Evolutionary conservation across 1,140 invertebrate genomes (phyloP).

Genomic region (Drosophila nannoptera): DNA sequence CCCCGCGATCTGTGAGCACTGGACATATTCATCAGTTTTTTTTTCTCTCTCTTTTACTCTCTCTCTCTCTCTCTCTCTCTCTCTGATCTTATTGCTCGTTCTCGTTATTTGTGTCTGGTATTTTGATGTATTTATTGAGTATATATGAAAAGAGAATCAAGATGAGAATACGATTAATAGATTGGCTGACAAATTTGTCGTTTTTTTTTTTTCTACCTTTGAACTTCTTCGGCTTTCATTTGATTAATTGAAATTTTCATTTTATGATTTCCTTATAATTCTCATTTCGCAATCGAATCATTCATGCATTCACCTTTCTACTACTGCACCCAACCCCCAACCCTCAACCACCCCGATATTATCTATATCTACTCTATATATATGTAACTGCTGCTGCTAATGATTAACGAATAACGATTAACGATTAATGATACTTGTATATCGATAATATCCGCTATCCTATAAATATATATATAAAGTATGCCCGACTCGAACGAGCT

Average conservation of each 20-base stretch:
- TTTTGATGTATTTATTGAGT: slow-evolving; percentile 16
- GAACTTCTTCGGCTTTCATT: slow-evolving; percentile 29
- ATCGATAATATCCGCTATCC: slow-evolving; percentile 7
- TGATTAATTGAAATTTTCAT: slow-evolving; percentile 28
- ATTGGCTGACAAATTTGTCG: slow-evolving; percentile 31
- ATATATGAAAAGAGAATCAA: too few species aligned
- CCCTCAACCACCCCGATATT: not conserved
- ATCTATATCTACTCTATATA: slow-evolving; percentile 5
- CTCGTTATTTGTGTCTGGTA: slow-evolving; percentile 42
- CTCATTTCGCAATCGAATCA: slow-evolving; percentile 61
- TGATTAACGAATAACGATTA: too few species aligned
- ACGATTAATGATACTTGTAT: slow-evolving; percentile 21
- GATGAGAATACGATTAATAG: not conserved
- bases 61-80: slow-evolving; percentile 1
- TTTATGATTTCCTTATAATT: slow-evolving; percentile 27
- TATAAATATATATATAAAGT: slow-evolving; percentile 26
- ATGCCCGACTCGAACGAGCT: slow-evolving; percentile 7
- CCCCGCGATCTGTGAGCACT: slow-evolving; percentile 11
- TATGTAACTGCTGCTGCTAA: slow-evolving; percentile 24
- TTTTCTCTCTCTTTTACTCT: not conserved
- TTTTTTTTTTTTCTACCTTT: slow-evolving; percentile 15
- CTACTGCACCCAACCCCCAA: slow-evolving; percentile 16
- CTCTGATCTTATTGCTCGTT: slow-evolving; percentile 45
- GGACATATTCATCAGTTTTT: slow-evolving; percentile 23
- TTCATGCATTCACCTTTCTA: slow-evolving; percentile 58